These are phyloP conservation scores for Gymnoscopelus braueri DNA, from an alignment of 2,797 vertebrate species.

Conservation along the genomic window DNA sequence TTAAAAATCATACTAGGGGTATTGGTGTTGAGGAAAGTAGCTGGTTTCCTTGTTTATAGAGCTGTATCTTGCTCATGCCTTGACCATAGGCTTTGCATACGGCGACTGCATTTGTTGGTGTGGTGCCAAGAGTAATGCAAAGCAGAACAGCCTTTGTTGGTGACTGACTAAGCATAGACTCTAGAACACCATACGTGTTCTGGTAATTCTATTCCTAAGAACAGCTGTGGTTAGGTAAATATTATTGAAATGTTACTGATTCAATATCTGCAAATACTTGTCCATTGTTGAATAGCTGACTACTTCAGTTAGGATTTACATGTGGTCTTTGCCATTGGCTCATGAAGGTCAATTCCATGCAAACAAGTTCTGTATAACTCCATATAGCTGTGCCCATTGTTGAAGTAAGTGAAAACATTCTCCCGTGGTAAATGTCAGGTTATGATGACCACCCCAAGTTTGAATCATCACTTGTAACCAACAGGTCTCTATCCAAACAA, in stretches of 20 bases:
- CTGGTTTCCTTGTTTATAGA: conserved; percentile 39
- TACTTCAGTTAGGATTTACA: conserved; percentile 71
- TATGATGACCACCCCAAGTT: not conserved
- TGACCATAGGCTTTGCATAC: conserved; percentile 72
- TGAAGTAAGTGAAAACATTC: conserved; percentile 45
- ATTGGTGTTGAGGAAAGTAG: conserved; percentile 29
- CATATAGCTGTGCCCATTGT: conserved; percentile 30
- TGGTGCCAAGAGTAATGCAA: conserved; percentile 75
- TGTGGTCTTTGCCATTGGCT: conserved; percentile 39
- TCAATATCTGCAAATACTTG: conserved; percentile 8
- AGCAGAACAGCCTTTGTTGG: conserved; percentile 42
- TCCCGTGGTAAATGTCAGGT: conserved; percentile 21
- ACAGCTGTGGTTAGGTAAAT: conserved; percentile 65
- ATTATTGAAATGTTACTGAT: conserved; percentile 59
- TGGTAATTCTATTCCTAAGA: conserved; percentile 40
- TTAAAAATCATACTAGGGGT: conserved; percentile 27
- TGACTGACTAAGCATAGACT: conserved; percentile 67
- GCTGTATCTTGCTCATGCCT: conserved; percentile 49
- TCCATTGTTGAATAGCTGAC: conserved; percentile 46
- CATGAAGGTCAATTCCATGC: conserved; percentile 48
- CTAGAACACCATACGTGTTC: conserved; percentile 46
- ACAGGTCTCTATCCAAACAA: conserved; percentile 2
- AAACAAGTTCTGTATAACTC: conserved; percentile 52
- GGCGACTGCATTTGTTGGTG: conserved; percentile 73
- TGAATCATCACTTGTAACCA: conserved; percentile 23